Base-by-base conservation (phyloP, 2,888 invertebrate species). In the Aporophyla nigra region DNA sequence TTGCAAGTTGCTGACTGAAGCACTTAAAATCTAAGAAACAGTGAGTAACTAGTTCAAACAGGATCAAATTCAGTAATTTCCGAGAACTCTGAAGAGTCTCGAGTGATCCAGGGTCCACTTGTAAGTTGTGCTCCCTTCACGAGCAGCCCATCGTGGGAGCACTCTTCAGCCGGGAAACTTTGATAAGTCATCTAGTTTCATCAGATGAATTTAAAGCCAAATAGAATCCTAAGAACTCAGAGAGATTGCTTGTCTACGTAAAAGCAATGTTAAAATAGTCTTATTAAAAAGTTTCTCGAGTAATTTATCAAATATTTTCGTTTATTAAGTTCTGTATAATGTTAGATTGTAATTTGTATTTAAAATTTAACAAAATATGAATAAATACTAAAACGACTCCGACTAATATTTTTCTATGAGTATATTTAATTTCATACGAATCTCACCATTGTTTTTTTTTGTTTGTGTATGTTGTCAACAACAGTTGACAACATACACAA, bases 81-180 rank as follows among this genome's bases (percentile, higher is more conserved):
- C 71, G 82, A 83, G 79, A 78, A 72, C 78, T 83, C 6, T 81
- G 74, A 82, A 85, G 83, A 84, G 75, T 79, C 83, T 86, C 71
- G 66, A 84, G 78, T 21, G 65, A 76, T 73, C 80, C 73, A 73
- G 84, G 80, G 81, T 84, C 83, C 87, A 83, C 87, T 88, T 83
- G 82, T 80, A 86, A 87, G 83, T 88, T 83, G 82, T 72, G 71
- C 80, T 77, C 76, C 86, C 82, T 87, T 87, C 84, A 74, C 80
- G 62, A 80, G 74, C 86, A 85, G 76, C 71, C 78, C 70, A 71
- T 79, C 78, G 72, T 53, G 78, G 76, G 68, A 84, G 75, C 75
- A 76, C 87, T 83, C 86, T 83, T 80, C 76, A 85, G 62, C 70
- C 46, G 74, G 70, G 61, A 74, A 78, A 87, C 84, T 87, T 87